phyloP scores from a whole-genome alignment of 2,888 invertebrate species.

The Agelastica alni region DNA sequence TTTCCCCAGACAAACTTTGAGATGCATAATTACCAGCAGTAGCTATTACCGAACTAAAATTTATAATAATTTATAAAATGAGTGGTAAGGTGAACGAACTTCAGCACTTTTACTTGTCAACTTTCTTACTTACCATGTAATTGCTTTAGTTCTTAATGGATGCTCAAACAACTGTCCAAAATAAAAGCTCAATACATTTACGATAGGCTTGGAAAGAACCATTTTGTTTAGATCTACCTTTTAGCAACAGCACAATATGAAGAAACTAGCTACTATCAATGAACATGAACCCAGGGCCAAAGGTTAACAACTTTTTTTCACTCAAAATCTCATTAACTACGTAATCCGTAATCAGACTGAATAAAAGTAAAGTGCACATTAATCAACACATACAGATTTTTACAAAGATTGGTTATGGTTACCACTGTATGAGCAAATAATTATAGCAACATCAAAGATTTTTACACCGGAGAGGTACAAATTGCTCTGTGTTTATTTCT shows the following conservation, averaged over 20 bases:
- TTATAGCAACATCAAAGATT: no score
- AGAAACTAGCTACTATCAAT: neutral
- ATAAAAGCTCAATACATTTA: constrained; percentile 70
- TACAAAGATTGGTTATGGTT: no score
- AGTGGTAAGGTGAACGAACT: neutral
- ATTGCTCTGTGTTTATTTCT: no score
- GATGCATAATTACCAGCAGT: constrained; percentile 74
- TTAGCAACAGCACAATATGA: neutral
- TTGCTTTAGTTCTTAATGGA: constrained; percentile 77
- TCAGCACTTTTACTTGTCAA: neutral
- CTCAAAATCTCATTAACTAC: neutral
- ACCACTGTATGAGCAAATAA: no score
- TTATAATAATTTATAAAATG: constrained; percentile 10
- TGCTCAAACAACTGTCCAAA: constrained; percentile 75
- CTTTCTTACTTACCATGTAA: constrained; percentile 69
- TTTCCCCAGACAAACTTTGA: constrained; percentile 71
- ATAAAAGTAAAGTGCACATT: no score
- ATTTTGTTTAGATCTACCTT: no score
- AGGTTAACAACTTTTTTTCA: constrained; percentile 16
- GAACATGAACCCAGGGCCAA: constrained; percentile 14
- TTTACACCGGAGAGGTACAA: no score
- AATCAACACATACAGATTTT: no score
- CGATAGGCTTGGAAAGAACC: constrained; percentile 74
- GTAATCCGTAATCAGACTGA: no score
- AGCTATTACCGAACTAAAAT: constrained; percentile 69